A percentile compares a stretch with the other conserved stretches of the same genome.
Conservation (phyloP, 2,797 vertebrate genomes). For the Hypotaenidia okinawae region DNA sequence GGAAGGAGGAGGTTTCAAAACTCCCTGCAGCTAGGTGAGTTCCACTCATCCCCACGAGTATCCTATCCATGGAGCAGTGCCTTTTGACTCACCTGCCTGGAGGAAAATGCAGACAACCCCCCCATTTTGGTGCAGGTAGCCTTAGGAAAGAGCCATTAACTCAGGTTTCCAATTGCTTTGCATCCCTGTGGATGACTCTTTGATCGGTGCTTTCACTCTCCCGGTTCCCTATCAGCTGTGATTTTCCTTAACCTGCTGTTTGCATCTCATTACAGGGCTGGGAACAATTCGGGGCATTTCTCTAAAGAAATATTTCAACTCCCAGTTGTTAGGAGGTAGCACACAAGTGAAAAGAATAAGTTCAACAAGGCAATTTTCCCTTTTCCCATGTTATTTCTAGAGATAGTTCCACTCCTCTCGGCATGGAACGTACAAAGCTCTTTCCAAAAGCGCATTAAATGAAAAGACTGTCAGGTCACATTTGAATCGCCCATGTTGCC, state of each 20-base stretch:
- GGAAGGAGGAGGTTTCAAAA: neutral
- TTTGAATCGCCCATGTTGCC: rapidly evolving
- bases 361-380: neutral
- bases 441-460: rapidly evolving
- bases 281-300: neutral
- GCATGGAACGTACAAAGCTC: rapidly evolving
- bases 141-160: neutral
- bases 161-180: neutral
- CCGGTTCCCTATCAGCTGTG: neutral
- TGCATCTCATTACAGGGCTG: neutral
- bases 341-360: neutral
- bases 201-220: neutral
- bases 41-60: neutral
- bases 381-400: neutral
- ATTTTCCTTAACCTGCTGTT: neutral
- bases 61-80: rapidly evolving
- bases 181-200: neutral
- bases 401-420: neutral
- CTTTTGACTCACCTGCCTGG: neutral
- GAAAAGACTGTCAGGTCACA: neutral
- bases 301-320: neutral
- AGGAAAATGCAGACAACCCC: rapidly evolving
- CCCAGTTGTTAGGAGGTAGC: neutral
- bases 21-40: neutral
- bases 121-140: rapidly evolving